Conservation (phyloP, 2,113 vertebrate species). For the Donacobius atricapilla region DNA sequence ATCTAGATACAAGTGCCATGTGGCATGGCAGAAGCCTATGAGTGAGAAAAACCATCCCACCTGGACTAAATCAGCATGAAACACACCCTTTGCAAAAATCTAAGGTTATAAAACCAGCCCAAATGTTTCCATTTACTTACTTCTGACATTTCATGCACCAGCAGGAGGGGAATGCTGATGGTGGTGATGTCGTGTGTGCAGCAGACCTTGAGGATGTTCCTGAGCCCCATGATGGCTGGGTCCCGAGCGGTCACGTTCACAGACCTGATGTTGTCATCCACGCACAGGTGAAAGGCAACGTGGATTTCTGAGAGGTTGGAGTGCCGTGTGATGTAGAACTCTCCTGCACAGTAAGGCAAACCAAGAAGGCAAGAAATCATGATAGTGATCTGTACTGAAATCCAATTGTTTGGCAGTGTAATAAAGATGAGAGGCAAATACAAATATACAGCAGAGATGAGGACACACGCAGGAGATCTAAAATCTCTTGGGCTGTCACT, state of each 20-base stretch:
- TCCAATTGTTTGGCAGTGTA: background rate
- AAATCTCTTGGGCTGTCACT: background rate
- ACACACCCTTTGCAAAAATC: background rate
- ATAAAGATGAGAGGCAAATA: background rate
- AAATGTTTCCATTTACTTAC: slow-evolving; percentile 67
- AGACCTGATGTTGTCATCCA: slow-evolving; percentile 92
- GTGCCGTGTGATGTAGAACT: slow-evolving; percentile 95
- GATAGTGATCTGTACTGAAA: background rate
- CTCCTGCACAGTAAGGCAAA: slow-evolving; percentile 74
- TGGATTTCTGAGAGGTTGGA: slow-evolving; percentile 97
- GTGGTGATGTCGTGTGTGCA: slow-evolving; percentile 96
- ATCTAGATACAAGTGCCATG: background rate
- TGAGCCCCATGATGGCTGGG: slow-evolving; percentile 95
- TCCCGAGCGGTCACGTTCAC: slow-evolving; percentile 92
- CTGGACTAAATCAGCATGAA: background rate
- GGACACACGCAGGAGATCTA: background rate
- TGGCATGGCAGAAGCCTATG: background rate
- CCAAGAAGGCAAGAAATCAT: background rate
- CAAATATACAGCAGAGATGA: background rate
- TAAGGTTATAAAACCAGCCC: background rate
- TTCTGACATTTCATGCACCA: slow-evolving; percentile 98
- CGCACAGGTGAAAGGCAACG: slow-evolving; percentile 92
- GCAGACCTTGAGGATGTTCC: slow-evolving; percentile 98
- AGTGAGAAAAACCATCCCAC: background rate
- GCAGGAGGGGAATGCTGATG: slow-evolving; percentile 89